Base-by-base conservation (phyloP, 2,797 vertebrate genomes). In the Darevskia mixta region DNA sequence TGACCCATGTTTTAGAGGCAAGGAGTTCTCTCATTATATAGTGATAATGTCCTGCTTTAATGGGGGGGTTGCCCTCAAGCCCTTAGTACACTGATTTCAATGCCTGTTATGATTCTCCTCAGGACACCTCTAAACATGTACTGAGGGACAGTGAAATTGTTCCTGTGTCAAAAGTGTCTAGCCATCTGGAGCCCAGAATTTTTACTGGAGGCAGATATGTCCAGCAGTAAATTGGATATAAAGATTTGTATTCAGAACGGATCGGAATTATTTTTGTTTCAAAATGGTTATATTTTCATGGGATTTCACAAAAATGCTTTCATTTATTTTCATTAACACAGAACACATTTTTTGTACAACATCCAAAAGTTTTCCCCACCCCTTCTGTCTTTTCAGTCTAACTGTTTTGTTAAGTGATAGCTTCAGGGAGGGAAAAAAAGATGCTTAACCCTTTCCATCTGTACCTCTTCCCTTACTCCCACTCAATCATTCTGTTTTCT, bases 221-320 rank as follows among this genome's bases (percentile, higher is more conserved):
- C 90, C 88, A 2, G 88, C 86, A 55, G 80, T 94, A 93, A 79
- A 93, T 87, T 93, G 93, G 93, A 95, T 94, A 90, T 1, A 86
- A 86, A 90, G 95, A 94, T 93, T 95, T 94, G 89, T 0, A 0
- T 87, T 87, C 61, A 79, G 86, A 75, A 29, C 3, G 2, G 25
- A 49, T 45, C 15, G 6, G 79, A 82, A 79, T 89, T 91, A 79
- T 83, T 49, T 82, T 86, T 95, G 94, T 90, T 94, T 92, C 72
- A 86, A 87, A 94, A 94, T 96, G 95, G 95, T 94, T 94, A 88
- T 72, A 91, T 95, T 95, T 95, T 85, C 88, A 90, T 94, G 93
- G 94, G 94, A 96, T 96, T 96, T 96, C 58, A 92, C 43, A 96
- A 92, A 95, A 95, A 95, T 94, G 94, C 0, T 4, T 88, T 93